Evolutionary conservation across 2,888 invertebrate species (phyloP), one percentile per base, ranked within the genome.

Genomic region (Escarpia spicata): DNA sequence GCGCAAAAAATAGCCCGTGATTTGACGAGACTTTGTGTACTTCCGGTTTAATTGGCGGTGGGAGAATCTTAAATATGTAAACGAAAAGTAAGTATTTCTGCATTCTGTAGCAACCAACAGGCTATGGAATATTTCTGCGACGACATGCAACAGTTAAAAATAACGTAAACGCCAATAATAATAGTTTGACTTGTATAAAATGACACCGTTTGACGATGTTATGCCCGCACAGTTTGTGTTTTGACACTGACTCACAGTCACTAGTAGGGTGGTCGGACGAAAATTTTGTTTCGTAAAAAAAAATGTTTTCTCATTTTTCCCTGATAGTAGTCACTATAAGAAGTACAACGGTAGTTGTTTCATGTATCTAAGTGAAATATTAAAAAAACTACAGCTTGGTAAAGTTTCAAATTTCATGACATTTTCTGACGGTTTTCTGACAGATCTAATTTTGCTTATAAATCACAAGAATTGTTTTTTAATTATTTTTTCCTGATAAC

Each of bases 41-140:
- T 75, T 75, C 75, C 75, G 75, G 75, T 75, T 75, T 75, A 75
- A 26, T 75, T 75, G n/a, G 75, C 75, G 75, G 75, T 75, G 75
- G 26, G 75, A 75, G 75, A 75, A 75, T 75, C 75, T 75, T 75
- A 75, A 75, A 75, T 75, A 75, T 75, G 75, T 75, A 75, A 75
- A n/a, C 75, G 75, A 75, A 75, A 75, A 75, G 75, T 75, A 26
- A 75, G 75, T 75, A 75, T 75, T 75, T 75, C 75, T 75, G 75
- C 75, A 26, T n/a, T 75, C 6, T 75, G n/a, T 75, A 6, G 75
- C 19, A 75, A 75, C 75, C 75, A 75, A 75, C 75, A 26, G 26
- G 4, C 75, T 75, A 75, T 75, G n/a, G 19, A 6, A 75, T 75
- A n/a, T 26, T 75, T 75, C 6, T 75, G 26, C n/a, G 75, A n/a